Base-by-base conservation (phyloP, 2,888 invertebrate genomes). In the Cartodere bifasciata region DNA sequence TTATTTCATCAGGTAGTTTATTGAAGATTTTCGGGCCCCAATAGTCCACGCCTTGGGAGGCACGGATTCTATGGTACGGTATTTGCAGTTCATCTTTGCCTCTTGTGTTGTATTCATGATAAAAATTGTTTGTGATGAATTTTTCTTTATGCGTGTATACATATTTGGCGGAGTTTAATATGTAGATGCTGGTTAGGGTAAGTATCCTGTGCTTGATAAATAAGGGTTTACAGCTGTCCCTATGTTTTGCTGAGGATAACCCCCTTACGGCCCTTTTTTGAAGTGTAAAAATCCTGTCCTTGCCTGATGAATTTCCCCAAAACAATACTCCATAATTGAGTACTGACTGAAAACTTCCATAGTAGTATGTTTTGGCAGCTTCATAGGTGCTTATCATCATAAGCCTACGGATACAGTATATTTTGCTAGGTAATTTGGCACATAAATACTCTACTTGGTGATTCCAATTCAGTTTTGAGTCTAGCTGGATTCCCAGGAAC, bases 21-120 rank as follows among this genome's bases (percentile, higher is more conserved):
- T 17, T 28, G 4, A 17, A 28, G n/a, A 28, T 13, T 12, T 28
- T 17, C 9, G 21, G 13, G 14, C 20, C 12, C n/a, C 13, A 12
- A 15, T 24, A 4, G n/a, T n/a, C 15, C 24, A 11, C 7, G n/a
- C n/a, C n/a, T n/a, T 24, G 10, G 15, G 24, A 16, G 11, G 10
- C 27, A n/a, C 17, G 16, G 11, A 27, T 17, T 10, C 27, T 28
- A 13, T 28, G 28, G 14, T 28, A 28, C 13, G 20, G 16, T 9
- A 28, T 28, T 20, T 11, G 17, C 20, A 28, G 13, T 13, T 28
- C 4, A 16, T 28, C 20, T 13, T 14, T 9, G n/a, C 13, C 13
- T 16, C 27, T 10, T 6, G 27, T 28, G 17, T 28, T n/a, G 21
- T 17, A 28, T n/a, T 20, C 28, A 16, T 17, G 20, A 7, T 10